Conservation (phyloP, 2,888 invertebrate species). For the Lingula anatina region DNA sequence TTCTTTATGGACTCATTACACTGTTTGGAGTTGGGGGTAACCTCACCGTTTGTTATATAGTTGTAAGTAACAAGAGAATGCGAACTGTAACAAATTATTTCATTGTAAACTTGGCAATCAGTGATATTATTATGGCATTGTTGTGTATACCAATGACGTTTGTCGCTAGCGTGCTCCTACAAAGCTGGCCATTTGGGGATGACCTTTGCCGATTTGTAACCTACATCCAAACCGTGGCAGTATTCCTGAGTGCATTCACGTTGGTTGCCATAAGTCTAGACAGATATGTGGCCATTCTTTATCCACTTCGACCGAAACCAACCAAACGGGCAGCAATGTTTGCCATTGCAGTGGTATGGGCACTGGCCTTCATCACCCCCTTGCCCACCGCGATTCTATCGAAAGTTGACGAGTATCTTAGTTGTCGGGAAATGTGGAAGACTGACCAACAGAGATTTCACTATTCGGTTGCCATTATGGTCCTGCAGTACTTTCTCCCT, state of each 20-base stretch:
- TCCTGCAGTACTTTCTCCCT: conserved; percentile 78
- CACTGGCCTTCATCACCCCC: conserved; percentile 71
- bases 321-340: conserved; percentile 67
- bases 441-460: conserved; percentile 43
- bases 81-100: conserved; percentile 42
- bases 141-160: conserved; percentile 57
- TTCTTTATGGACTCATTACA: conserved; percentile 27
- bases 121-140: conserved; percentile 39
- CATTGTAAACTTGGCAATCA: conserved; percentile 23
- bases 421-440: conserved; percentile 22
- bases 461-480: conserved; percentile 72
- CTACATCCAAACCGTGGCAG: conserved; percentile 63
- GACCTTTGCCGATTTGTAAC: conserved; percentile 76
- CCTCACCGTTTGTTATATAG: conserved; percentile 22
- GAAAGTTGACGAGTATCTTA: conserved; percentile 52
- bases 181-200: conserved; percentile 80
- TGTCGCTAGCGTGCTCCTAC: conserved; percentile 69
- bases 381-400: conserved; percentile 70
- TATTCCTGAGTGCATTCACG: conserved; percentile 76
- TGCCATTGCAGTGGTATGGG: conserved; percentile 68
- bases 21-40: conserved; percentile 46
- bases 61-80: conserved; percentile 24
- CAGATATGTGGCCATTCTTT: conserved; percentile 82
- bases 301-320: conserved; percentile 75
- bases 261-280: conserved; percentile 84